Conservation (phyloP, 2,888 invertebrate species). For the Tipula lateralis region DNA sequence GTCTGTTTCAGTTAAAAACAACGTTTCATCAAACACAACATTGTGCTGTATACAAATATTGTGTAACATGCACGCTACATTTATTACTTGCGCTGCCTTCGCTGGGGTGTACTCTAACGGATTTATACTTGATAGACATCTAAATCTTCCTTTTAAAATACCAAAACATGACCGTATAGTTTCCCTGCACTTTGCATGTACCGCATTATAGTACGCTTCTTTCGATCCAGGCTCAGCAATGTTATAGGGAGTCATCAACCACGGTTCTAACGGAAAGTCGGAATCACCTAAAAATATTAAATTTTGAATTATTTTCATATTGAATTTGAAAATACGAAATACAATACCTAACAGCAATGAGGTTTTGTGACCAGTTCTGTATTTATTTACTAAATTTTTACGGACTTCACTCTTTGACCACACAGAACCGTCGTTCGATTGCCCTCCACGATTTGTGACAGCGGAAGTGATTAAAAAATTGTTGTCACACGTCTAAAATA, state of each 20-base stretch:
- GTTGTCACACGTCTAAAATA: background rate
- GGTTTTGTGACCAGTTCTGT: background rate
- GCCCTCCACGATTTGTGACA: background rate
- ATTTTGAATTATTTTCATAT: background rate
- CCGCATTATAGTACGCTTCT: background rate
- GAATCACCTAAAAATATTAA: background rate
- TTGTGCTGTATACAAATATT: background rate
- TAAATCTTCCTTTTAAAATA: background rate
- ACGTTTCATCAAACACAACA: background rate
- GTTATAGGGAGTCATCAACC: background rate
- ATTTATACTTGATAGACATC: background rate
- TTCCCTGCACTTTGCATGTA: background rate
- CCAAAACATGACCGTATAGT: background rate
- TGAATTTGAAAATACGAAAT: background rate
- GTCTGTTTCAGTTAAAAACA: background rate
- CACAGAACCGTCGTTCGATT: background rate
- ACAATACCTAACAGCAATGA: background rate
- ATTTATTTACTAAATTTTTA: background rate
- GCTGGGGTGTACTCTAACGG: background rate
- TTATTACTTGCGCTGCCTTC: slow-evolving; percentile 13
- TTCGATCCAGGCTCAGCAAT: background rate
- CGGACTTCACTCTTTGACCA: background rate
- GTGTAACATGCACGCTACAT: background rate
- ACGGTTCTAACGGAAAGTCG: background rate
- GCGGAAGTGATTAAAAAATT: background rate